phyloP scores from a whole-genome alignment of 92 coral and sea anemone genomes.

The Anthopleura xanthogrammica region DNA sequence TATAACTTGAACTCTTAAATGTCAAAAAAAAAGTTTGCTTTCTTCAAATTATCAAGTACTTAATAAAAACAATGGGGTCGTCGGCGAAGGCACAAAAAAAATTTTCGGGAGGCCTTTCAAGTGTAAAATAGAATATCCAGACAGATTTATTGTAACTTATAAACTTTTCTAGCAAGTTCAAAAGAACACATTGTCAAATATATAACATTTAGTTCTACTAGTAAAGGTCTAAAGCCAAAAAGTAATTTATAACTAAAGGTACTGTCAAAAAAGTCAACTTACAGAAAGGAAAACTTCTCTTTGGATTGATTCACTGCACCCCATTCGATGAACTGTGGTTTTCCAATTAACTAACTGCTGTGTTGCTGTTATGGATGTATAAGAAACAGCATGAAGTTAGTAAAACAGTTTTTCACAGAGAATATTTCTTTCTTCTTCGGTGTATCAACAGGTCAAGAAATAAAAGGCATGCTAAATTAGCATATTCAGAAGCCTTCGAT shows the following conservation, averaged over 20 bases:
- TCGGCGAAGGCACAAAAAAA: neutral
- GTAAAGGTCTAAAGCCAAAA: neutral
- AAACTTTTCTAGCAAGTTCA: neutral
- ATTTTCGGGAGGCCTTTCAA: constrained; percentile 1
- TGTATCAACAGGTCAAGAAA: neutral
- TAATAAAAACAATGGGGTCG: neutral
- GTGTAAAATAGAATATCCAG: neutral
- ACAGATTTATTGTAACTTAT: neutral
- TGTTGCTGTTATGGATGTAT: neutral
- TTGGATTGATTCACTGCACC: constrained; percentile 35
- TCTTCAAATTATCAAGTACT: neutral
- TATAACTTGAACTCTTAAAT: neutral
- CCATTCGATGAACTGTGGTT: neutral
- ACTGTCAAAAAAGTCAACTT: constrained; percentile 1
- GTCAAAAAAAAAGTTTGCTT: neutral
- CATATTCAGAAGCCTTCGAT: neutral
- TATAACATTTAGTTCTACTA: neutral
- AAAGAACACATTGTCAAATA: neutral
- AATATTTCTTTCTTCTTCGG: neutral
- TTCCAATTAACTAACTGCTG: neutral
- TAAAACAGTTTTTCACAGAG: neutral
- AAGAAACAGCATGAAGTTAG: neutral
- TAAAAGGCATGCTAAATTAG: neutral
- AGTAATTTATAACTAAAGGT: neutral
- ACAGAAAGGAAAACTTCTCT: constrained; percentile 18